Evolutionary conservation across 2,888 invertebrate species (phyloP), one percentile per base, ranked within the genome.

Genomic region (Alcis repandata): DNA sequence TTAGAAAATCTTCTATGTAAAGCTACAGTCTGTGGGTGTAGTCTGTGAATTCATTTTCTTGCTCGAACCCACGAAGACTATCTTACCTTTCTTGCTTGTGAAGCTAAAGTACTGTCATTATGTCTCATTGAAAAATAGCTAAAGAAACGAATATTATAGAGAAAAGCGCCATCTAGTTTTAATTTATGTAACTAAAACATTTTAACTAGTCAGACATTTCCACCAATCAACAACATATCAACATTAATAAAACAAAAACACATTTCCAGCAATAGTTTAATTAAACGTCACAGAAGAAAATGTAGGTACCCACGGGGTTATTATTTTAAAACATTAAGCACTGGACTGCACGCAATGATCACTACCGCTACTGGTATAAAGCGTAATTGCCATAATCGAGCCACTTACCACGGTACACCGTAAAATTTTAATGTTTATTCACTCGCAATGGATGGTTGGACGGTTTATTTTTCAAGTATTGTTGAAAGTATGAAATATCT

Each of bases 301-400:
- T 71, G 38, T 51, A 36, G 19, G 59, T 67, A 64, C 69, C 72
- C 63, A 61, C 22, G 62, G 64, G 72, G 70, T 70, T 69, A 71
- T 71, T 68, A 69, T 71, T 75, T 70, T 56, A 68, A 64, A 76
- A 63, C 71, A 60, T 70, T 71, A 72, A 70, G 63, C 52, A 61
- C 63, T 40, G 61, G 59, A 63, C 64, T 63, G 77, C 75, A 77
- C 71, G 72, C 72, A 67, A 67, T 74, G 75, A 74, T 77, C 72
- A 77, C 71, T 74, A 73, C 70, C 72, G 76, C 71, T 74, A 73
- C 70, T n/a, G 32, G 56, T 66, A 74, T 74, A 72, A 75, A 74
- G 68, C 61, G 70, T 74, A 72, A 77, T 79, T 71, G 71, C 52
- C 60, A 72, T 77, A 76, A 79, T 77, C 63, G 67, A 43, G 22